Base-by-base conservation (phyloP, 2,113 vertebrate species). In the Clinocottus analis region DNA sequence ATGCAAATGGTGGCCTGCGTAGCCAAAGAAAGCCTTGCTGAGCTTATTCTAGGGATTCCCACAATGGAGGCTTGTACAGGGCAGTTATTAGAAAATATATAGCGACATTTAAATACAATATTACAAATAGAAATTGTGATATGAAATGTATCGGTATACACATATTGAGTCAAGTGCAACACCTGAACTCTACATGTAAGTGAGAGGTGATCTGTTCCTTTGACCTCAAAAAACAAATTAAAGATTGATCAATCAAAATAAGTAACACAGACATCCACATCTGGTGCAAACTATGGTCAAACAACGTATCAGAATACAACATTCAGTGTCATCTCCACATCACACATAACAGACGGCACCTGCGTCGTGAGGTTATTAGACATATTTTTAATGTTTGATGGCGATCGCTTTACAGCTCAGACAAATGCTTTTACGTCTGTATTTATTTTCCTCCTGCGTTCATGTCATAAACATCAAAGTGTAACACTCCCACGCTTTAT, bases 401-500 rank as follows among this genome's bases (percentile, higher is more conserved):
- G 45, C 12, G 70, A 49, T 9, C 31, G 35, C 49, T 55, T 68
- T 25, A 41, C 21, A 73, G 31, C 1, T 62, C 2, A 37, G 31
- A 56, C 0, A 23, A 63, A 75, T 63, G 7, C 6, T n/a, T 59
- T 51, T 21, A 27, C 0, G 3, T 37, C 14, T 0, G 3, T 37
- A 31, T 67, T 45, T 51, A 58, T 69, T 68, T 68, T 31, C 2
- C 11, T 10, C 21, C 39, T 51, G 3, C 37, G 33, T 55, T 66
- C 35, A 16, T 13, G 47, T 62, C 11, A 75, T 39, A 75, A 41
- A 66, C 29, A 31, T 61, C 43, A 65, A 58, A 35, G 37, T 25
- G 4, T 12, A 64, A 45, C 31, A 5, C 3, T 21, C 39, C 65
- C 49, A 7, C 37, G 2, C 47, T 27, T 74, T 21, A 69, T 62